Base-by-base conservation (phyloP, 2,888 invertebrate species). In the Macrophya alboannulata region DNA sequence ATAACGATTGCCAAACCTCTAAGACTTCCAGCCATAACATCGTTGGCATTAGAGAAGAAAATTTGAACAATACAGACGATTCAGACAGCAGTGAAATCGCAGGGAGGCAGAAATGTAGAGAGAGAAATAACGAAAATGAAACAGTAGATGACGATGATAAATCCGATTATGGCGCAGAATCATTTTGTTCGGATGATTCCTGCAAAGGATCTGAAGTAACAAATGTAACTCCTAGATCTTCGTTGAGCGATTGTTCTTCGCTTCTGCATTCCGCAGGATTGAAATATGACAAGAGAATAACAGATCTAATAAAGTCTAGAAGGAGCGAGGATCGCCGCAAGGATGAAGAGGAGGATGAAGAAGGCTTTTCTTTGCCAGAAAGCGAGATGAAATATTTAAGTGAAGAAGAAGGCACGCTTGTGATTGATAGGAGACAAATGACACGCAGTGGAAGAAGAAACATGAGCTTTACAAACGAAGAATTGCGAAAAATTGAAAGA, bases 381-480 rank as follows among this genome's bases (percentile, higher is more conserved):
- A 86, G 86, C 15, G 87, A 86, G 84, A 86, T 87, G n/a, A 87
- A 81, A 48, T 85, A 62, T 55, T 68, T 87, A 55, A 86, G 45
- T 45, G 68, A 59, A 37, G 76, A 12, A 37, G 85, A 43, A 76
- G 71, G 59, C 43, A 51, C 59, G 6, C 12, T 81, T 8, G 74
- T 74, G 37, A 43, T 21, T 40, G 59, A 45, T 55, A 84, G 79
- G 65, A 88, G 91, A 71, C 86, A 71, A 68, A 31, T 72, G 8
- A 43, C 59, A 10, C 72, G 76, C 10, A 21, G 55, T 5, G 68
- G 79, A 25, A 62, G 85, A 25, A 93, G 81, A 89, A 94, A 94
- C 87, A 94, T 94, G 92, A 94, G 93, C 59, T 94, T 94, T 85
- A 92, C 93, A 0, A 93, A 94, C 59, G 93, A 93, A 4, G 92